Percentiles rank a stretch among this genome's conserved stretches.
Conservation (phyloP, 2,888 invertebrate genomes). For the Nudaria mundana region DNA sequence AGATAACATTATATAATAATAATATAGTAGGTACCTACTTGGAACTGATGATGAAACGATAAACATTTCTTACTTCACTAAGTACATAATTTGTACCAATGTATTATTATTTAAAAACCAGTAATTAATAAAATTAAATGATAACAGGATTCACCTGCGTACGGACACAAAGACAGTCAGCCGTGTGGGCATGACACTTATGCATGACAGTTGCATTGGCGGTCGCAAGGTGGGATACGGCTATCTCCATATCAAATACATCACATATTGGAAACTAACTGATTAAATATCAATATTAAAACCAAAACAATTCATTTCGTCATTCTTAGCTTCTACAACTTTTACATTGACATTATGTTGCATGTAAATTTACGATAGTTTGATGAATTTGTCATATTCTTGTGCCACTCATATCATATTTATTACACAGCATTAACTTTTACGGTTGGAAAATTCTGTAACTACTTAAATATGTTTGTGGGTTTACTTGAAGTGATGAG, state of each 20-base stretch:
- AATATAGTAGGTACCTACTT: too few relatives aligned
- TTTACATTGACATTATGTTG: constrained; percentile 16
- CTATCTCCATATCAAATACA: constrained; percentile 32
- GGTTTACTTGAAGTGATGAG: too few relatives aligned
- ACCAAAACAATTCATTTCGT: constrained; percentile 10
- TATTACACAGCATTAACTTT: constrained; percentile 35
- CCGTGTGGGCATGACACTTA: constrained; percentile 23
- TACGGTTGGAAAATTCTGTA: constrained; percentile 22
- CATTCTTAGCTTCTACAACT: constrained; percentile 3
- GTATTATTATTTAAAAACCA: neutral
- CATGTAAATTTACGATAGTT: constrained; percentile 39
- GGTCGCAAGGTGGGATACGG: constrained; percentile 47
- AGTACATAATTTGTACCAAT: neutral
- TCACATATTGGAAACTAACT: constrained; percentile 12
- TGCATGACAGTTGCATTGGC: constrained; percentile 30
- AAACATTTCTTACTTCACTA: too few relatives aligned
- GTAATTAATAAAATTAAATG: constrained; percentile 5
- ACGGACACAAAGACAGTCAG: constrained; percentile 26
- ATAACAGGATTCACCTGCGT: constrained; percentile 30
- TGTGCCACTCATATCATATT: constrained; percentile 32
- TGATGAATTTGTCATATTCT: constrained; percentile 40
- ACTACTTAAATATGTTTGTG: too few relatives aligned
- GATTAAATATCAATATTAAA: constrained; percentile 5
- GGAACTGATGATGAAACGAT: too few relatives aligned
- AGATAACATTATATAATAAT: too few relatives aligned